These are phyloP conservation scores for Deilephila elpenor DNA, from an alignment of 2,888 invertebrate genomes.

Conservation along the genomic window DNA sequence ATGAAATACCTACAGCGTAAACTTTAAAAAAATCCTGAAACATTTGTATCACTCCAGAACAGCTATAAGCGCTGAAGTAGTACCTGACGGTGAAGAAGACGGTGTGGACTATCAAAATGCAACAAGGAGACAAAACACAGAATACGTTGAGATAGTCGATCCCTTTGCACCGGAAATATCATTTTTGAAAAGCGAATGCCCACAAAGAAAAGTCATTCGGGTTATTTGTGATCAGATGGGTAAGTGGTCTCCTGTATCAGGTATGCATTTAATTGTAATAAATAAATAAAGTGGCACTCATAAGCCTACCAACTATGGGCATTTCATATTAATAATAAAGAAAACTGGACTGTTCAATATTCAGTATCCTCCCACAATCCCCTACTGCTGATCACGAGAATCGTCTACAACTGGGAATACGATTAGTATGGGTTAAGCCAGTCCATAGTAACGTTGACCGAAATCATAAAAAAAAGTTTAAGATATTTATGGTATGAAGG, in stretches of 20 bases:
- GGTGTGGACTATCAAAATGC: slow-evolving; percentile 80
- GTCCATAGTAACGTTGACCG: too few relatives aligned
- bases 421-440: too few relatives aligned
- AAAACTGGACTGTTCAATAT: too few relatives aligned
- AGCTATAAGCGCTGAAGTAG: slow-evolving; percentile 88
- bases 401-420: too few relatives aligned
- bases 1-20: neutral
- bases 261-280: too few relatives aligned
- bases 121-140: slow-evolving; percentile 67
- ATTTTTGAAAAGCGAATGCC: slow-evolving; percentile 91
- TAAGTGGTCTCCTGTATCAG: slow-evolving; percentile 61
- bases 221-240: slow-evolving; percentile 91
- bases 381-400: too few relatives aligned
- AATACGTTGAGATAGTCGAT: slow-evolving; percentile 93
- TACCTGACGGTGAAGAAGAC: slow-evolving; percentile 86
- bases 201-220: slow-evolving; percentile 90
- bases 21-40: neutral
- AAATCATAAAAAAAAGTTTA: too few relatives aligned
- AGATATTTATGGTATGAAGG: too few relatives aligned
- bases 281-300: neutral
- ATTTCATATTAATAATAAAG: too few relatives aligned
- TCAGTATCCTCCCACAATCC: too few relatives aligned
- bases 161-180: slow-evolving; percentile 92
- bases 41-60: slow-evolving; percentile 78
- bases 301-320: neutral